These are phyloP conservation scores for Sarcophaga rosellei DNA, from an alignment of 2,888 invertebrate species.

Conservation along the genomic window DNA sequence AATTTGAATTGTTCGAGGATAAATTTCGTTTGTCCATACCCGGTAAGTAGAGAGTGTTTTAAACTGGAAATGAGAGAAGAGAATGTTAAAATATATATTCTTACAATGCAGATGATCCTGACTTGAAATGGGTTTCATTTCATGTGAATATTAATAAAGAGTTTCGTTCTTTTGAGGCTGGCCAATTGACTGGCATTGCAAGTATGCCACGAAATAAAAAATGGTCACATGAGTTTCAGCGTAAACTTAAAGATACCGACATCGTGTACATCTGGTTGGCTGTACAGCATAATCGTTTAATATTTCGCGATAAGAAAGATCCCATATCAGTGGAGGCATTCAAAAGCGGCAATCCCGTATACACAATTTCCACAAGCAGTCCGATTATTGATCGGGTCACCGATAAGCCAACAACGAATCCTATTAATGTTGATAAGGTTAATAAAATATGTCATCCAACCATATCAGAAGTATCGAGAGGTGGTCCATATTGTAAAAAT, in stretches of 20 bases:
- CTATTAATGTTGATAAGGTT: constrained; percentile 8
- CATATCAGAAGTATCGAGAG: constrained; percentile 55
- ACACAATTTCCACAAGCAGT: constrained; percentile 8
- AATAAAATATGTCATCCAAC: constrained; percentile 52
- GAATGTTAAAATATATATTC: background rate
- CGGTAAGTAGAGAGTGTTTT: constrained; percentile 69
- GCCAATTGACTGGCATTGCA: constrained; percentile 83
- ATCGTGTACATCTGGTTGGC: constrained; percentile 85
- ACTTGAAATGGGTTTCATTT: constrained; percentile 84
- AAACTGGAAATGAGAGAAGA: constrained; percentile 3
- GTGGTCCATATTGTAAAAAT: constrained; percentile 80
- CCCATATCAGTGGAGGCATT: constrained; percentile 67
- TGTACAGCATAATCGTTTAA: constrained; percentile 83
- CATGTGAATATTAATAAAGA: constrained; percentile 85
- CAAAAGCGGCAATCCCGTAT: constrained; percentile 51
- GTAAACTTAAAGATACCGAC: constrained; percentile 83
- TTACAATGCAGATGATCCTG: constrained; percentile 81
- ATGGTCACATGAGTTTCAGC: constrained; percentile 83
- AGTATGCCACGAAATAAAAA: constrained; percentile 80
- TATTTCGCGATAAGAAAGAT: constrained; percentile 73
- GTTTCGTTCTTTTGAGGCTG: constrained; percentile 82
- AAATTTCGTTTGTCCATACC: constrained; percentile 77
- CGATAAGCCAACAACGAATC: background rate
- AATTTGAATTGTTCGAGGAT: constrained; percentile 71
- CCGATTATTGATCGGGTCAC: background rate